Conservation (phyloP, 1,140 invertebrate species). For the Euwallacea similis region DNA sequence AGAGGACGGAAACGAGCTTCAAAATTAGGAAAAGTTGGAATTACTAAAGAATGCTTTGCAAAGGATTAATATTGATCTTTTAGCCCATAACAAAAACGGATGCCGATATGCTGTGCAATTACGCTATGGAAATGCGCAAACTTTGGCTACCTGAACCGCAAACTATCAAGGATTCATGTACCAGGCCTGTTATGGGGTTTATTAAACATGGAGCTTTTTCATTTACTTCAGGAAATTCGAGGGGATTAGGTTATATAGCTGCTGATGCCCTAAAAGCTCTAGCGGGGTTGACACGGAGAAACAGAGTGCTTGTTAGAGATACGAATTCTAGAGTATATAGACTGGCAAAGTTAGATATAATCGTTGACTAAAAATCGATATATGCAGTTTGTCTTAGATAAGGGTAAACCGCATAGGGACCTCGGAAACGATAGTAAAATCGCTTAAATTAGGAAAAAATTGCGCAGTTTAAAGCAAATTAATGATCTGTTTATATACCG, state of each 20-base stretch:
- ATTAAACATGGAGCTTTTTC: slow-evolving; percentile 70
- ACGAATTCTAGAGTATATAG: slow-evolving; percentile 47
- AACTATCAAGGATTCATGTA: slow-evolving; percentile 63
- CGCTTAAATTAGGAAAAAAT: too few relatives aligned
- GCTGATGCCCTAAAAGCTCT: slow-evolving; percentile 61
- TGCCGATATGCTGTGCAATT: slow-evolving; percentile 55
- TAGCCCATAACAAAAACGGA: slow-evolving; percentile 51
- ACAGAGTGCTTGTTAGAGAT: slow-evolving; percentile 49
- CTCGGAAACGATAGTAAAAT: too few relatives aligned
- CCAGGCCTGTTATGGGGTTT: slow-evolving; percentile 74
- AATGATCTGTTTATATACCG: too few relatives aligned
- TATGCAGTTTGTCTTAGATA: too few relatives aligned
- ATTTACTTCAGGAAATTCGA: slow-evolving; percentile 64
- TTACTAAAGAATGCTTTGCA: neutral
- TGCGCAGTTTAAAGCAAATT: too few relatives aligned
- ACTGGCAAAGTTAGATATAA: slow-evolving; percentile 43
- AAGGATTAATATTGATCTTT: slow-evolving; percentile 27
- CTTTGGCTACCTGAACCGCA: slow-evolving; percentile 67
- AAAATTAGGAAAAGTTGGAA: slow-evolving; percentile 46
- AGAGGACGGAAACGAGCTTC: slow-evolving; percentile 60
- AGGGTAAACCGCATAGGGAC: too few relatives aligned
- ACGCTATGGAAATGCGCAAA: slow-evolving; percentile 64
- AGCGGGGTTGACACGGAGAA: slow-evolving; percentile 31
- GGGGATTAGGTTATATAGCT: slow-evolving; percentile 70
- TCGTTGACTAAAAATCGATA: neutral